These are phyloP conservation scores for Parapristionchus giblindavisi DNA, from an alignment of 2,888 invertebrate species.

Conservation along the genomic window DNA sequence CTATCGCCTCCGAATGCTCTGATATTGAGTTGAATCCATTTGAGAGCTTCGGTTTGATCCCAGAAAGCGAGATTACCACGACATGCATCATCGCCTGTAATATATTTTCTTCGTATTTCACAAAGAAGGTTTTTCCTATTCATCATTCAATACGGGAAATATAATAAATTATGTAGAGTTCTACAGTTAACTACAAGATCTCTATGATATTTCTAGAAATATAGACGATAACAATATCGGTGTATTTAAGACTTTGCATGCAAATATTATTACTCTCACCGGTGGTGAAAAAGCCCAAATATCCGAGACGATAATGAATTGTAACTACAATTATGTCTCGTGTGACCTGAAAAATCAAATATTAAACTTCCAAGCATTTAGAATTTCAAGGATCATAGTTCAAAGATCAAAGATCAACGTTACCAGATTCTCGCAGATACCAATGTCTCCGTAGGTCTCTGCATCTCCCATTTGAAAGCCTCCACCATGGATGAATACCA, in stretches of 20 bases:
- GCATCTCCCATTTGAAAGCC: slow-evolving; percentile 51
- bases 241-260: too few species aligned
- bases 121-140: neutral
- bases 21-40: slow-evolving; percentile 44
- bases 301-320: slow-evolving; percentile 57
- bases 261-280: slow-evolving; percentile 36
- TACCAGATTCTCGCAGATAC: slow-evolving; percentile 49
- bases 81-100: slow-evolving; percentile 41
- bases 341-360: slow-evolving; percentile 27
- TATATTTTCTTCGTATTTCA: too few species aligned
- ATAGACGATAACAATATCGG: too few species aligned
- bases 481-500: slow-evolving; percentile 52
- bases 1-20: slow-evolving; percentile 28
- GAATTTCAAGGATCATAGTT: too few species aligned
- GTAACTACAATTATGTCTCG: slow-evolving; percentile 54
- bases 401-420: too few species aligned
- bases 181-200: too few species aligned
- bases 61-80: slow-evolving; percentile 53
- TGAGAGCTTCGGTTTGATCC: slow-evolving; percentile 53
- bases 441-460: slow-evolving; percentile 51
- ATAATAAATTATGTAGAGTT: too few species aligned
- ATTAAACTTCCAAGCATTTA: too few species aligned
- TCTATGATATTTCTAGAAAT: too few species aligned
- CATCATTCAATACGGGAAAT: too few species aligned
- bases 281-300: slow-evolving; percentile 53